Conservation (phyloP, 2,797 vertebrate genomes). For the Hypotaenidia okinawae region DNA sequence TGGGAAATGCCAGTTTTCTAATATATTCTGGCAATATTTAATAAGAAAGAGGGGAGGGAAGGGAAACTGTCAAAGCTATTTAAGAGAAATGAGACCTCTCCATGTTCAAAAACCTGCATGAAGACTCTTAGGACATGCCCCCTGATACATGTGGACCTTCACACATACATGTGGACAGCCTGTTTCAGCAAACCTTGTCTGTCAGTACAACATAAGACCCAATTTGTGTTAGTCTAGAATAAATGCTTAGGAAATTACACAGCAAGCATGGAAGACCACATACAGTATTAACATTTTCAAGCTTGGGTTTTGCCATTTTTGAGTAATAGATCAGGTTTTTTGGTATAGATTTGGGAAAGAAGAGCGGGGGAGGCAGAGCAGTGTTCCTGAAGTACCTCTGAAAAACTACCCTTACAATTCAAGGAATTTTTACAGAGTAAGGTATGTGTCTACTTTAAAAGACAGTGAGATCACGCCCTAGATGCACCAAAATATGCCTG, state of each 20-base stretch:
- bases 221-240: not conserved
- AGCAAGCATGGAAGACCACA: not conserved
- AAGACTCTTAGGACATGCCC: not conserved
- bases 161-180: not conserved
- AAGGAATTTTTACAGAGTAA: not conserved
- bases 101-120: not conserved
- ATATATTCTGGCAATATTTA: conserved; percentile 52
- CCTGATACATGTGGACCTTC: not conserved
- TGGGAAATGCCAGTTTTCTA: conserved; percentile 60
- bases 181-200: not conserved
- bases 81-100: conserved; percentile 48
- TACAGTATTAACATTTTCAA: not conserved
- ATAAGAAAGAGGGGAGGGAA: conserved; percentile 20
- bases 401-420: not conserved
- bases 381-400: not conserved
- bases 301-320: not conserved
- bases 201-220: not conserved
- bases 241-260: not conserved
- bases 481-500: not conserved
- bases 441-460: not conserved
- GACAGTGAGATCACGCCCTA: not conserved
- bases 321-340: not conserved
- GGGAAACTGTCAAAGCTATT: conserved; percentile 54
- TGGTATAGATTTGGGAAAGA: not conserved
- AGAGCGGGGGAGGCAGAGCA: not conserved